These are phyloP conservation scores for Phrixothrix hirtus DNA, from an alignment of 2,888 invertebrate species.

Conservation along the genomic window DNA sequence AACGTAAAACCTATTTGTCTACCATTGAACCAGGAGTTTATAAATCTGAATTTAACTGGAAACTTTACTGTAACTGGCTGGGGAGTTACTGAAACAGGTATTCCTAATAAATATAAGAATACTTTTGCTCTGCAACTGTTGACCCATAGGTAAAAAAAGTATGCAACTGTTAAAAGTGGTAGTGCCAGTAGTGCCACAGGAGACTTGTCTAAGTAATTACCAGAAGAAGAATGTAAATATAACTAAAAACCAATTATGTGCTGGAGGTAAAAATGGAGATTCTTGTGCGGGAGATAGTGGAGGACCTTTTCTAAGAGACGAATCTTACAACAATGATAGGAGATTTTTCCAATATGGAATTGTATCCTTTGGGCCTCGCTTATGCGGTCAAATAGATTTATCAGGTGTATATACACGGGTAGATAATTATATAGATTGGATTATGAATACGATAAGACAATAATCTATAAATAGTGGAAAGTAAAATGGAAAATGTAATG, in stretches of 20 bases:
- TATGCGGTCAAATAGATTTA: constrained; percentile 59
- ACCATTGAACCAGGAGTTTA: constrained; percentile 47
- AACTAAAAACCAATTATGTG: constrained; percentile 61
- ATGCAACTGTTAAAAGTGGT: constrained; percentile 54
- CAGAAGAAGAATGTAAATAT: constrained; percentile 38
- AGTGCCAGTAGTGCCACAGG: constrained; percentile 52
- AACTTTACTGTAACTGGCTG: constrained; percentile 72
- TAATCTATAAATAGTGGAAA: background rate
- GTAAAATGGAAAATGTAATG: no score
- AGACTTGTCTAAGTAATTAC: constrained; percentile 45
- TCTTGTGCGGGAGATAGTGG: constrained; percentile 72
- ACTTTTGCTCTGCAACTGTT: no score
- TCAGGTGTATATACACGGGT: constrained; percentile 74
- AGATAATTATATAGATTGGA: constrained; percentile 68
- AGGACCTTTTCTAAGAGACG: constrained; percentile 62
- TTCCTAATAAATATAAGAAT: constrained; percentile 37
- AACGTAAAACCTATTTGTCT: constrained; percentile 58
- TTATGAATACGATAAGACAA: constrained; percentile 48
- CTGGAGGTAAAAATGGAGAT: constrained; percentile 64
- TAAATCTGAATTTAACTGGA: constrained; percentile 54
- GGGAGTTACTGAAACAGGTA: constrained; percentile 69
- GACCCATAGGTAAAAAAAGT: constrained; percentile 45
- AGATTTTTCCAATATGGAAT: constrained; percentile 63
- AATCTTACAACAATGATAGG: constrained; percentile 46
- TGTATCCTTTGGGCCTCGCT: constrained; percentile 59